These are phyloP conservation scores for Hippotragus niger DNA, from an alignment of 2,113 vertebrate genomes.

Conservation along the genomic window DNA sequence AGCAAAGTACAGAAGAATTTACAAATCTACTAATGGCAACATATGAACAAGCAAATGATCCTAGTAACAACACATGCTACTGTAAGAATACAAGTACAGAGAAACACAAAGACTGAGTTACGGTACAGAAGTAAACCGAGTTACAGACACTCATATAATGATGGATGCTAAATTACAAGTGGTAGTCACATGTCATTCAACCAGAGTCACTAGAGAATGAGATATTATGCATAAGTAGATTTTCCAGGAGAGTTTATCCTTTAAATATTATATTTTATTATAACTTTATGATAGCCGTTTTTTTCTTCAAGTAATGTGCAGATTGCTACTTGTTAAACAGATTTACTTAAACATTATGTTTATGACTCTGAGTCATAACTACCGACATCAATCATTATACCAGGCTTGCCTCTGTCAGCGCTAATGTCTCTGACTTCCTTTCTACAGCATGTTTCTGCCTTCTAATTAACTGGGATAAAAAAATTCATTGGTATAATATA, in stretches of 20 bases:
- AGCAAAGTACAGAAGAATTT: background rate
- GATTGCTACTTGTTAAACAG: background rate
- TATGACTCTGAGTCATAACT: background rate
- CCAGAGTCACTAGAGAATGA: background rate
- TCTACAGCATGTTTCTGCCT: background rate
- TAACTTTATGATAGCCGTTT: background rate
- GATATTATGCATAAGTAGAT: background rate
- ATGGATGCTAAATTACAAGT: background rate
- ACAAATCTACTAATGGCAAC: background rate
- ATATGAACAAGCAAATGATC: background rate
- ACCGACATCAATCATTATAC: background rate
- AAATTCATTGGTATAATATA: background rate
- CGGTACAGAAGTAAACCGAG: background rate
- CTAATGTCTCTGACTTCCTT: background rate
- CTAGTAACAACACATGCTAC: background rate
- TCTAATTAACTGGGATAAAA: background rate
- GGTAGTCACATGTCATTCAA: background rate
- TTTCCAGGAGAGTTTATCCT: background rate
- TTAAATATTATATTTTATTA: constrained; percentile 7
- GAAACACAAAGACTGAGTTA: background rate
- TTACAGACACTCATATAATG: background rate
- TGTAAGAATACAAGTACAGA: background rate
- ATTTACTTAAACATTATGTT: background rate
- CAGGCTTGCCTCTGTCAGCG: background rate
- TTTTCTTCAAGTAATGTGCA: background rate